Evolutionary conservation across 2,888 invertebrate genomes (phyloP).

Genomic region (Labia minor): DNA sequence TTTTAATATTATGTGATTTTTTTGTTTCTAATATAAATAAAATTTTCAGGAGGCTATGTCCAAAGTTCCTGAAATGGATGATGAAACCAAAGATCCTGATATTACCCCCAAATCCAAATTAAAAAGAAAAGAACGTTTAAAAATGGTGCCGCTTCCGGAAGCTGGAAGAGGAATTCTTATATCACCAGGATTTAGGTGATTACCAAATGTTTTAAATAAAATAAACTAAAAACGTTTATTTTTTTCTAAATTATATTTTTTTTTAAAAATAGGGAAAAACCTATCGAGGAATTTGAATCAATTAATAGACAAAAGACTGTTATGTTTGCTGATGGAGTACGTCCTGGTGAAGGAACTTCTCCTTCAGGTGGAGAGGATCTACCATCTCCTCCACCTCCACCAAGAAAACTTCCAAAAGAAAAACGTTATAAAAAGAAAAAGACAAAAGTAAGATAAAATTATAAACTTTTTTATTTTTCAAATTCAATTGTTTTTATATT

Average conservation of each 20-base stretch:
- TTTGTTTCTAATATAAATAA: not conserved
- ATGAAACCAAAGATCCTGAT: constrained; percentile 19
- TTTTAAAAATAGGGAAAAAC: constrained; percentile 26
- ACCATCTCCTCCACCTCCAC: constrained; percentile 47
- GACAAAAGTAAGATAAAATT: constrained; percentile 35
- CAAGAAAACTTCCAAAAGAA: constrained; percentile 41
- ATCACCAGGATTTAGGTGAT: constrained; percentile 42
- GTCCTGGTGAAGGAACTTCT: constrained; percentile 41
- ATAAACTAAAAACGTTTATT: not conserved
- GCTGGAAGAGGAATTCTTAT: constrained; percentile 47
- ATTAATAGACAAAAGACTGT: constrained; percentile 37
- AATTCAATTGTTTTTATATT: not conserved
- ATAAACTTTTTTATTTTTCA: not conserved
- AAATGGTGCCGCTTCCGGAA: constrained; percentile 32
- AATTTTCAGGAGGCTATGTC: constrained; percentile 28
- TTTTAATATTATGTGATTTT: no score
- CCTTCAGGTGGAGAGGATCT: constrained; percentile 46
- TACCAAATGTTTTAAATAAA: constrained; percentile 20
- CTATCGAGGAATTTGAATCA: constrained; percentile 15
- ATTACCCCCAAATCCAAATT: not conserved
- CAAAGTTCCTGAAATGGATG: constrained; percentile 27
- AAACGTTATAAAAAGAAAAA: constrained; percentile 42
- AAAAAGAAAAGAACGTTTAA: constrained; percentile 13
- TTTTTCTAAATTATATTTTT: no score
- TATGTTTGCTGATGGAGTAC: constrained; percentile 50